These are phyloP conservation scores for Cepphus grylle DNA, from an alignment of 2,113 vertebrate genomes.

Conservation along the genomic window DNA sequence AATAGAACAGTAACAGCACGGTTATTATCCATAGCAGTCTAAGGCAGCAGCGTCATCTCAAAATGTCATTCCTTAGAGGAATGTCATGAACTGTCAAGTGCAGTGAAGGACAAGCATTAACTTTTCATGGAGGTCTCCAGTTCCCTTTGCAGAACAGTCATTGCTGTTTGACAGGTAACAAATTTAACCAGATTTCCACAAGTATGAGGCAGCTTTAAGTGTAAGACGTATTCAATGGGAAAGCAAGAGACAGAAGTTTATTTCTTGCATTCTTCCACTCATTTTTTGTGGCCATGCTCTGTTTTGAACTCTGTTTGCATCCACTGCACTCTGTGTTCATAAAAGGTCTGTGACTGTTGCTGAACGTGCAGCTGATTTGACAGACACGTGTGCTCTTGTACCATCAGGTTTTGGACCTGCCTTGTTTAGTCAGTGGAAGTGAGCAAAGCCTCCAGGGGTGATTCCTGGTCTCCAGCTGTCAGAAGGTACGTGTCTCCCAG, in stretches of 20 bases:
- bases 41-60: neutral
- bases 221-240: neutral
- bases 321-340: too few species aligned
- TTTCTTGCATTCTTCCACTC: neutral
- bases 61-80: neutral
- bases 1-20: neutral
- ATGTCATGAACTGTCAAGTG: neutral
- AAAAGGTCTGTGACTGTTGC: neutral
- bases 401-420: neutral
- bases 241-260: neutral
- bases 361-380: neutral
- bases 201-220: neutral
- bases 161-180: neutral
- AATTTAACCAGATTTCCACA: neutral
- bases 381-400: neutral
- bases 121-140: neutral
- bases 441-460: neutral
- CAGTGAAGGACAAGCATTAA: neutral
- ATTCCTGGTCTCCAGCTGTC: neutral
- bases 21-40: neutral
- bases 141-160: neutral
- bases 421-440: neutral
- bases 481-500: neutral
- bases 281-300: neutral
- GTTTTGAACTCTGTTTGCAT: neutral